These are phyloP conservation scores for Leptopilina clavipes DNA, from an alignment of 1,140 invertebrate genomes.

Conservation along the genomic window DNA sequence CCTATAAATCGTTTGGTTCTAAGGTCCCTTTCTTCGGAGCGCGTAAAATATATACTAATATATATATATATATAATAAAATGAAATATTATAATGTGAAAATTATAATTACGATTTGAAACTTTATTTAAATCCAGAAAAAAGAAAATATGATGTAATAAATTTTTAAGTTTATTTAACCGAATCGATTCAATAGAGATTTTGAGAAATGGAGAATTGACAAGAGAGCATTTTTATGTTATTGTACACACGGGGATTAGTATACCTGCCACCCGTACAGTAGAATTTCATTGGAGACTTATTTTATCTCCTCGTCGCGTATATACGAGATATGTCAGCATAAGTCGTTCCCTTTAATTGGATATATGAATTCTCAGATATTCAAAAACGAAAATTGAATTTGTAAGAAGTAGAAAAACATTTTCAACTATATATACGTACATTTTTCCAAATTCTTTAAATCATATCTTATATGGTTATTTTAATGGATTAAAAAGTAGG, in stretches of 20 bases:
- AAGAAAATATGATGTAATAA: too few relatives aligned
- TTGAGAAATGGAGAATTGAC: conserved; percentile 39
- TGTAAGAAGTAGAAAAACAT: not conserved
- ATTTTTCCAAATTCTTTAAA: not conserved
- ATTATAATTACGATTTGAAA: too few relatives aligned
- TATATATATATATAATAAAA: too few relatives aligned
- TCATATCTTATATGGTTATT: conserved; percentile 18
- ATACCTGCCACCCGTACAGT: conserved; percentile 53
- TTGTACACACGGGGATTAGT: conserved; percentile 51
- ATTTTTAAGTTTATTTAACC: not conserved
- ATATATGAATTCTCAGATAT: conserved; percentile 27
- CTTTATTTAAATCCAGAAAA: too few relatives aligned
- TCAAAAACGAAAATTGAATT: not conserved
- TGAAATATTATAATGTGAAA: too few relatives aligned
- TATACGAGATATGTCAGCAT: conserved; percentile 46
- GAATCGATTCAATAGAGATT: not conserved
- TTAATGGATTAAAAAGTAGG: not conserved
- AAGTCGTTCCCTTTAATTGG: conserved; percentile 56
- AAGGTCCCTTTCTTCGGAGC: too few relatives aligned
- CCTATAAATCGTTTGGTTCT: too few relatives aligned
- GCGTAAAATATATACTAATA: too few relatives aligned
- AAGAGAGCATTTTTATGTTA: conserved; percentile 49
- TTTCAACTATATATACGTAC: not conserved
- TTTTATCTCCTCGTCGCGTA: conserved; percentile 51
- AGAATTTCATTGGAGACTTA: conserved; percentile 48